phyloP scores from a whole-genome alignment of 2,888 invertebrate genomes.

The Himalopsyche anomala region DNA sequence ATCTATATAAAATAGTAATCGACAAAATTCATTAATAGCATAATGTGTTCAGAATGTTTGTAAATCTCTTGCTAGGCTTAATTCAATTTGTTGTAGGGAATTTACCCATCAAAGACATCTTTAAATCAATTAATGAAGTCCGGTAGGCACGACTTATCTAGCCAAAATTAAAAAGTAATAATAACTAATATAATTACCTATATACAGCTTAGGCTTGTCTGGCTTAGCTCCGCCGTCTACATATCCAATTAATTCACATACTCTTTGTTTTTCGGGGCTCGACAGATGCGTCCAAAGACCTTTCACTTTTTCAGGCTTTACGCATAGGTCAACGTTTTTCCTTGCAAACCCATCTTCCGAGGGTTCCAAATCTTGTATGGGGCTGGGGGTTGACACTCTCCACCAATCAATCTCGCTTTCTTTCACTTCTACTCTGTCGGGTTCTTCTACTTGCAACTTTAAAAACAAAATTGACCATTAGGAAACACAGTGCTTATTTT shows the following conservation, averaged over 20 bases:
- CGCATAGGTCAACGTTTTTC: conserved; percentile 73
- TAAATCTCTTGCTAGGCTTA: no score
- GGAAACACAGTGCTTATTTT: no score
- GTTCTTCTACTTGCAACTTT: conserved; percentile 69
- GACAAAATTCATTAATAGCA: no score
- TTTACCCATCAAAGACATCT: neutral
- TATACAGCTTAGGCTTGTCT: conserved; percentile 78
- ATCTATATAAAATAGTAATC: no score
- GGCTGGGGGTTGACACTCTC: conserved; percentile 71
- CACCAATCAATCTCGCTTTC: conserved; percentile 75
- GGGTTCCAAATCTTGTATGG: conserved; percentile 66
- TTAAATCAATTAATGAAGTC: conserved; percentile 3
- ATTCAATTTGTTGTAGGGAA: no score
- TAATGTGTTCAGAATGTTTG: no score
- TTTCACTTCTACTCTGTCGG: conserved; percentile 69
- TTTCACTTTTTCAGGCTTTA: conserved; percentile 76
- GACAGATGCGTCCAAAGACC: conserved; percentile 80
- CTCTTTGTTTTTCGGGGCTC: conserved; percentile 79
- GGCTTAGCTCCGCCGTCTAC: conserved; percentile 72
- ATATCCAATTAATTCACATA: conserved; percentile 81
- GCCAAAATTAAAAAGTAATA: neutral
- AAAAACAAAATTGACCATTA: conserved; percentile 51
- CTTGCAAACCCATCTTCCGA: conserved; percentile 64
- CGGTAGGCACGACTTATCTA: no score
- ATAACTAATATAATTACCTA: conserved; percentile 71